Evolutionary conservation across 2,888 invertebrate genomes (phyloP).

Genomic region (Balanococcus diminutus): DNA sequence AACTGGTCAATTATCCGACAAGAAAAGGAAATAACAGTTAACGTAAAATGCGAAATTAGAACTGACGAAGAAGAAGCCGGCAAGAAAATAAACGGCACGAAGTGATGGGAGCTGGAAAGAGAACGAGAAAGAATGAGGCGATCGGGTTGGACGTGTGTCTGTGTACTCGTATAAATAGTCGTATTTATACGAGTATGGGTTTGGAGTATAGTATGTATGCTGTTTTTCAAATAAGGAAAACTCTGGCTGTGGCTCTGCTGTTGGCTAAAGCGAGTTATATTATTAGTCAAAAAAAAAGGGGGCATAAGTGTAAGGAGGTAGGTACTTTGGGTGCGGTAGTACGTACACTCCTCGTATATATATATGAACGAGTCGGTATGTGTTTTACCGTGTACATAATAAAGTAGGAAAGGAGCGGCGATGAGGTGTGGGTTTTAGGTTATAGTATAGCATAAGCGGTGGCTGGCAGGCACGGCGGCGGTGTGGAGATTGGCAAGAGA

Average conservation of each 20-base stretch:
- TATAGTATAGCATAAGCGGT: not conserved
- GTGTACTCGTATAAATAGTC: no score
- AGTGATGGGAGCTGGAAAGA: not conserved
- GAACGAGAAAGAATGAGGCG: not conserved
- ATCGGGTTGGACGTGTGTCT: not conserved
- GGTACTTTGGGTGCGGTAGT: not conserved
- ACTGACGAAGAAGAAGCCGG: slow-evolving; percentile 51
- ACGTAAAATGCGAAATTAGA: slow-evolving; percentile 54
- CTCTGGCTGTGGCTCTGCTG: no score
- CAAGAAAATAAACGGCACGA: slow-evolving; percentile 38
- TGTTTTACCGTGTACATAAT: slow-evolving; percentile 54
- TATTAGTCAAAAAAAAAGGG: slow-evolving; percentile 43
- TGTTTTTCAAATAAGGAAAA: slow-evolving; percentile 51
- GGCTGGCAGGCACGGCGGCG: not conserved
- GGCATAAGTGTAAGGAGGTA: not conserved
- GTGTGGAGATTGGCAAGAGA: not conserved
- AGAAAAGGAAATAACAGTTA: slow-evolving; percentile 54
- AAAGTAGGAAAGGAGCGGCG: slow-evolving; percentile 14
- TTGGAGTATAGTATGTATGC: not conserved
- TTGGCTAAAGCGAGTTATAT: slow-evolving; percentile 52
- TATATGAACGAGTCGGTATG: slow-evolving; percentile 37
- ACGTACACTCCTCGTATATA: not conserved
- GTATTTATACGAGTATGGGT: no score
- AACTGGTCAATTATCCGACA: slow-evolving; percentile 53
- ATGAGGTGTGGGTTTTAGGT: not conserved